A percentile compares a stretch with the other conserved stretches of the same genome.
Conservation (phyloP, 2,797 vertebrate genomes). For the Phoeniculus purpureus region DNA sequence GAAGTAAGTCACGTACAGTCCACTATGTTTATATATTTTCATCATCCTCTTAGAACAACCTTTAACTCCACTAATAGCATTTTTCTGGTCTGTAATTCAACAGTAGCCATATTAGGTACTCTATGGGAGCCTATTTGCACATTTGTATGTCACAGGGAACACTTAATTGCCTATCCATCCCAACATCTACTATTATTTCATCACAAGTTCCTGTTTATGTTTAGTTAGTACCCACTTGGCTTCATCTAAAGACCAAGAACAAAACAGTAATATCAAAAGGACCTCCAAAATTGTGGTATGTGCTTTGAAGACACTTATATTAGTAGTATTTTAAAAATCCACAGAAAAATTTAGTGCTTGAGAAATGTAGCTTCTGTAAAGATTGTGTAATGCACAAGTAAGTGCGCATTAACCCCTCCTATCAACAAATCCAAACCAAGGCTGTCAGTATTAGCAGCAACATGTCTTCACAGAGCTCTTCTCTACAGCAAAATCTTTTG, state of each 20-base stretch:
- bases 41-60: background rate
- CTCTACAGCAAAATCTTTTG: background rate
- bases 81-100: background rate
- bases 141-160: background rate
- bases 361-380: background rate
- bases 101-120: background rate
- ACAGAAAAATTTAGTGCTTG: background rate
- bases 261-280: background rate
- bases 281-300: background rate
- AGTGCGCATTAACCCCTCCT: background rate
- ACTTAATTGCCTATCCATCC: background rate
- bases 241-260: conserved; percentile 4
- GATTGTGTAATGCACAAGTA: rapidly evolving
- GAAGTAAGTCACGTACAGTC: background rate
- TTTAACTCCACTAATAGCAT: background rate
- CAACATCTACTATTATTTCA: background rate
- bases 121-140: background rate
- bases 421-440: background rate
- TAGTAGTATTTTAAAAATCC: background rate
- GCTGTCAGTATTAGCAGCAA: background rate
- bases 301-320: background rate
- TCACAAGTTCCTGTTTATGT: background rate
- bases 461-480: background rate
- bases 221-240: background rate
- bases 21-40: background rate